These are phyloP conservation scores for Anolis apletophallus DNA, from an alignment of 2,797 vertebrate genomes.

Conservation along the genomic window DNA sequence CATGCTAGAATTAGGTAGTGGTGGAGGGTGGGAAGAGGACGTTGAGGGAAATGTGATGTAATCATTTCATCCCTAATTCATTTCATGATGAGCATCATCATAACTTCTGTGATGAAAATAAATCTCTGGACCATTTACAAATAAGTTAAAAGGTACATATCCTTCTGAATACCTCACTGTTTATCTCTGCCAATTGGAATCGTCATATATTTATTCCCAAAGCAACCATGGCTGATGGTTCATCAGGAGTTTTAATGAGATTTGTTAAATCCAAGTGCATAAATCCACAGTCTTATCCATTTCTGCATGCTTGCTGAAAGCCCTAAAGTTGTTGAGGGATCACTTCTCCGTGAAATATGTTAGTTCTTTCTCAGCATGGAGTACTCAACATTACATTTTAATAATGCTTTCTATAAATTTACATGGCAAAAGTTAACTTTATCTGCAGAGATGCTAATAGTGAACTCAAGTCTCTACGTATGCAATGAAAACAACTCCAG, in stretches of 20 bases:
- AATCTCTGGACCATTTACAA: neutral
- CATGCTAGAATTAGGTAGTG: neutral
- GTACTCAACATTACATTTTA: neutral
- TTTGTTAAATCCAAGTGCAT: neutral
- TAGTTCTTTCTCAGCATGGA: neutral
- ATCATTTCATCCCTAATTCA: conserved; percentile 6
- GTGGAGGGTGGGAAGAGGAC: neutral
- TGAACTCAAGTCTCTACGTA: neutral
- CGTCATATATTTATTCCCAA: neutral
- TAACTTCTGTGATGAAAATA: conserved; percentile 5
- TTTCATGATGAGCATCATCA: neutral
- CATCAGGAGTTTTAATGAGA: neutral
- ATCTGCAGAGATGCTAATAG: neutral
- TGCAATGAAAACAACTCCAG: neutral
- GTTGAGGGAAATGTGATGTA: conserved; percentile 9
- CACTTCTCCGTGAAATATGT: neutral
- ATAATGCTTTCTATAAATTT: neutral
- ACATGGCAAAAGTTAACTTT: neutral
- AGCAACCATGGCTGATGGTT: conserved; percentile 8
- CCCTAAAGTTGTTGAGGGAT: neutral
- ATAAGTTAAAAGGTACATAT: neutral
- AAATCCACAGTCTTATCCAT: neutral
- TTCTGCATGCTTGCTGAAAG: neutral
- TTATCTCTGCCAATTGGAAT: neutral
- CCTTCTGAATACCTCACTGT: neutral